Conservation (phyloP, 2,888 invertebrate species). For the Coenonympha glycerion region DNA sequence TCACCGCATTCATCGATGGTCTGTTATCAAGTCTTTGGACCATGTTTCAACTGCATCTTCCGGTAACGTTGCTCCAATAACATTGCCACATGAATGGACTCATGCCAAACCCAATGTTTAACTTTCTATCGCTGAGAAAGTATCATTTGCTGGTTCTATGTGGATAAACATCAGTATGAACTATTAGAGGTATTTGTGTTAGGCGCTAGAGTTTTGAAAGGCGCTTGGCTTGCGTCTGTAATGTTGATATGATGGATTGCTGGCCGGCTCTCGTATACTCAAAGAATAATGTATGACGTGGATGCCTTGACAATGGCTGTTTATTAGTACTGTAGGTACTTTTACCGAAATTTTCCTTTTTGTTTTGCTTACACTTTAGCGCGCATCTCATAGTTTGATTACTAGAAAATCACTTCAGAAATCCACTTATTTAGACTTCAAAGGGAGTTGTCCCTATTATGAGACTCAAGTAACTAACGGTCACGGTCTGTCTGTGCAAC, state of each 20-base stretch:
- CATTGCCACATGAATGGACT: constrained; percentile 55
- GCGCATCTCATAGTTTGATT: no score
- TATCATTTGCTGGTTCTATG: constrained; percentile 55
- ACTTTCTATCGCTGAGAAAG: constrained; percentile 70
- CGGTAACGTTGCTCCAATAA: constrained; percentile 60
- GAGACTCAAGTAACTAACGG: no score
- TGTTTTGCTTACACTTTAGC: not conserved
- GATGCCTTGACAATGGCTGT: not conserved
- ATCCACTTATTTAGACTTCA: no score
- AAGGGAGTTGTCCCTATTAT: no score
- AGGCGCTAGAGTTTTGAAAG: constrained; percentile 15
- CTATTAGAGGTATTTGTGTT: constrained; percentile 52
- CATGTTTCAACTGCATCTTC: constrained; percentile 62
- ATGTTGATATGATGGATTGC: constrained; percentile 15
- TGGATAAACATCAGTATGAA: constrained; percentile 50
- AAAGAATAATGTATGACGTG: not conserved
- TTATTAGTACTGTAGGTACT: not conserved
- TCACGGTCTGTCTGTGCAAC: no score
- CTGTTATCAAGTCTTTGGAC: constrained; percentile 47
- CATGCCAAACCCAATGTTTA: constrained; percentile 56
- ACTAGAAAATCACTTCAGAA: no score
- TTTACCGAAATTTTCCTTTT: not conserved
- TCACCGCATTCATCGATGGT: constrained; percentile 39
- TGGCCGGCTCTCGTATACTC: constrained; percentile 8
- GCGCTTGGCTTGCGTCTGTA: constrained; percentile 13